These are phyloP conservation scores for Euborellia annulipes DNA, from an alignment of 1,140 invertebrate species.

Conservation along the genomic window DNA sequence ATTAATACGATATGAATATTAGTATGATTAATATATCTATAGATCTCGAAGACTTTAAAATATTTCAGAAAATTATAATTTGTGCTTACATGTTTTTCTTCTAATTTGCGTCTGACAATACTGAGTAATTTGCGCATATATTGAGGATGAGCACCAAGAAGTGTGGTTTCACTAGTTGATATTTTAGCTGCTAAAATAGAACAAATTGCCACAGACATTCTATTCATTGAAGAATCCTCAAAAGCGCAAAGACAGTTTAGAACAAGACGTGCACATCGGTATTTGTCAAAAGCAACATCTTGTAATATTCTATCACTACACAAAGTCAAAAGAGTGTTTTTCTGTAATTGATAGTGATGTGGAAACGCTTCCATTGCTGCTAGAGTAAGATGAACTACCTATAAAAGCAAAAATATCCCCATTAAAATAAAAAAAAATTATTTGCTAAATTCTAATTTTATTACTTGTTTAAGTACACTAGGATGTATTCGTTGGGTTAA, in stretches of 20 bases:
- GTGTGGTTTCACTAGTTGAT: constrained; percentile 54
- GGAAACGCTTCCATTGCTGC: constrained; percentile 58
- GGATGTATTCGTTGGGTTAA: constrained; percentile 50
- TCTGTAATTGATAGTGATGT: constrained; percentile 51
- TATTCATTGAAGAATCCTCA: constrained; percentile 55
- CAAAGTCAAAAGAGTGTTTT: constrained; percentile 58
- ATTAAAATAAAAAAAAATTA: too few species aligned
- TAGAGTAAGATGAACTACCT: constrained; percentile 46
- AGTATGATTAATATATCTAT: too few species aligned
- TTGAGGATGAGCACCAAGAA: constrained; percentile 45
- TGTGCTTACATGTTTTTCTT: constrained; percentile 23
- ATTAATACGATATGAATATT: too few species aligned
- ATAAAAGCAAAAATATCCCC: too few species aligned
- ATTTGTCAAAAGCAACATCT: constrained; percentile 58
- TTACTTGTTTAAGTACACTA: constrained; percentile 37
- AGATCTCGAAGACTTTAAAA: too few species aligned
- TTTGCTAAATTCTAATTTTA: too few species aligned
- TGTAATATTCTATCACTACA: constrained; percentile 67
- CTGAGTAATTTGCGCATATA: constrained; percentile 60
- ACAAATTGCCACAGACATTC: constrained; percentile 71
- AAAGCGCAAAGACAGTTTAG: constrained; percentile 58
- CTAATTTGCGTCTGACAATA: constrained; percentile 48
- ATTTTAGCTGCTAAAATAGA: constrained; percentile 59
- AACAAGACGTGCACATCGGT: constrained; percentile 54
- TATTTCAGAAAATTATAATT: too few species aligned